phyloP scores from a whole-genome alignment of 2,888 invertebrate genomes.

The Brachypalpus laphriformis region DNA sequence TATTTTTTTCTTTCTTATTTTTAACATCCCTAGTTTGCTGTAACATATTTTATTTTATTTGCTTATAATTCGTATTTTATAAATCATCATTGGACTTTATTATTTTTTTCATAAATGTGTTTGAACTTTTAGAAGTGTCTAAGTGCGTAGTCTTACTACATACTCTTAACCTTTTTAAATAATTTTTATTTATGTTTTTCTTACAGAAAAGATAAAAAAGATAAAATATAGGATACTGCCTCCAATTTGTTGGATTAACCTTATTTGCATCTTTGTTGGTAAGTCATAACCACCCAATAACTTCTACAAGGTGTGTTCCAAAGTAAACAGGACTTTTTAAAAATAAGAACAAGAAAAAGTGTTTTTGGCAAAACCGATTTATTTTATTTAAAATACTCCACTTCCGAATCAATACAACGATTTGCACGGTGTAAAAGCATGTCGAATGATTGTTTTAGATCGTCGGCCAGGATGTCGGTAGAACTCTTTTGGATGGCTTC shows the following conservation, averaged over 20 bases:
- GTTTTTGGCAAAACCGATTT: too few species aligned
- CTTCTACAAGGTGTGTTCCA: too few species aligned
- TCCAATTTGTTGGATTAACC: constrained; percentile 17
- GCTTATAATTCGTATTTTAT: neutral
- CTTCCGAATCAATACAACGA: too few species aligned
- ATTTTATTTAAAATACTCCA: too few species aligned
- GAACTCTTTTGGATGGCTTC: too few species aligned
- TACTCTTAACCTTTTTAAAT: too few species aligned
- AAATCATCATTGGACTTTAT: neutral
- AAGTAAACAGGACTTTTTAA: too few species aligned
- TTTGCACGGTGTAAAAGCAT: too few species aligned
- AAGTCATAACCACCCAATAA: too few species aligned
- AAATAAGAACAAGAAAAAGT: neutral
- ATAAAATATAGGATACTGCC: constrained; percentile 48
- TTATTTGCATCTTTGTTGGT: constrained; percentile 31
- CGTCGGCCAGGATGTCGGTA: too few species aligned
- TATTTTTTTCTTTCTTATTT: neutral
- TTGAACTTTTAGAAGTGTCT: neutral
- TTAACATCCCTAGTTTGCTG: neutral
- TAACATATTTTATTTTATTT: neutral
- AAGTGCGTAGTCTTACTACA: too few species aligned
- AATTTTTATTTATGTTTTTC: neutral
- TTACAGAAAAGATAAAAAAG: constrained; percentile 71
- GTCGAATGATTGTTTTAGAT: too few species aligned
- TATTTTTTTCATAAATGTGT: neutral